Evolutionary conservation across 2,888 invertebrate genomes (phyloP), one percentile per base, ranked within the genome.

Genomic region (Automeris io): DNA sequence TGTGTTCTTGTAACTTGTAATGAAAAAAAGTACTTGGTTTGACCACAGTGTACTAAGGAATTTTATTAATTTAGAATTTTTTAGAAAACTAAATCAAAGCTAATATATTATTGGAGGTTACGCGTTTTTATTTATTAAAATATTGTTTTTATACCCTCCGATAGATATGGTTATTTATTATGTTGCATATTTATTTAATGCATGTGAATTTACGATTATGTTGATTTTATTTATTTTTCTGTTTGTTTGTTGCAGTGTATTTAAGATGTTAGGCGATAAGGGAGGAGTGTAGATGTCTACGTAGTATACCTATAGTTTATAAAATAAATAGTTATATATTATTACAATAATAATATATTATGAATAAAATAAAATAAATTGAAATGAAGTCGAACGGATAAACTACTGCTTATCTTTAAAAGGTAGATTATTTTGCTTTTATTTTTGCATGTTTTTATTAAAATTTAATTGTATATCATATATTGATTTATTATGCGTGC

Each of bases 341-440:
- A 85, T 86, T 85, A 81, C 75, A 80, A 79, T 83, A 86, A 83
- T 83, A 85, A 82, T 85, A 83, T 85, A 82, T 85, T 83, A 75
- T 76, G 73, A 76, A 64, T 72, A 57, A 70, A 66, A 66, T 56
- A 62, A 64, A 57, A 63, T 60, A 62, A 75, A 74, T 67, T 63
- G 67, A 70, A 60, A 64, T 57, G 72, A 73, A 75, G 70, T 78
- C 77, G 71, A 79, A 74, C 48, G 73, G 74, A 81, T 69, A 60
- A 63, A 66, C 74, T 64, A 70, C 79, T 70, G 71, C 77, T 81
- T 81, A 74, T 68, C 61, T 69, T 74, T 62, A 66, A 54, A 77
- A 83, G 85, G 83, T 83, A 82, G 75, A 55, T 42, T 54, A 52
- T 53, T 61, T 60, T 61, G 61, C 59, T 65, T 64, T 46, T 61